Conservation (phyloP, 2,113 vertebrate genomes). For the Piprites chloris region DNA sequence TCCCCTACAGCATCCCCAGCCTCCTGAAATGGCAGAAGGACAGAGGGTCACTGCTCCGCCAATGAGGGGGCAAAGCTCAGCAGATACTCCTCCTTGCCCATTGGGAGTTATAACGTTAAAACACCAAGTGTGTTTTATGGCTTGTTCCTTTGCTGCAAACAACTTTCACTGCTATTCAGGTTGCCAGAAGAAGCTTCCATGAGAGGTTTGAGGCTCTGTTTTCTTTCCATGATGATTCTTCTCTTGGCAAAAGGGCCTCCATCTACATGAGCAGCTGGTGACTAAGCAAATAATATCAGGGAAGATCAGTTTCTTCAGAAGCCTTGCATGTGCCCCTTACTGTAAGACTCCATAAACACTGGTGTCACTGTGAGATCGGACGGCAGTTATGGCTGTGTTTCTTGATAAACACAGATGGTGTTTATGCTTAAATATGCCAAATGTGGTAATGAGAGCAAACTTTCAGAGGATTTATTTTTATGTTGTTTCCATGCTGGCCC, state of each 20-base stretch:
- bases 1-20: neutral
- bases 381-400: neutral
- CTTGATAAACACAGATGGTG: conserved; percentile 64
- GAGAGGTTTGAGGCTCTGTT: neutral
- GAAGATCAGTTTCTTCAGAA: conserved; percentile 23
- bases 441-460: conserved; percentile 54
- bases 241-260: conserved; percentile 1
- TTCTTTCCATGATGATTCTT: neutral
- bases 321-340: neutral
- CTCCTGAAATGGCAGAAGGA: neutral
- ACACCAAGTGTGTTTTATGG: neutral
- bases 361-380: neutral
- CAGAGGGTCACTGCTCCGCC: neutral
- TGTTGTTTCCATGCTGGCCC: conserved; percentile 33
- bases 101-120: neutral
- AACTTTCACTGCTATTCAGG: neutral
- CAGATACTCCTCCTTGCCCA: fast-evolving
- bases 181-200: neutral
- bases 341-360: conserved; percentile 43
- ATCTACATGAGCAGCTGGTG: neutral
- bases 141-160: neutral
- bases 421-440: conserved; percentile 62
- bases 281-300: conserved; percentile 2
- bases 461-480: conserved; percentile 48
- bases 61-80: fast-evolving